phyloP scores from a whole-genome alignment of 2,113 vertebrate species.

The Monarcha castaneiventris region DNA sequence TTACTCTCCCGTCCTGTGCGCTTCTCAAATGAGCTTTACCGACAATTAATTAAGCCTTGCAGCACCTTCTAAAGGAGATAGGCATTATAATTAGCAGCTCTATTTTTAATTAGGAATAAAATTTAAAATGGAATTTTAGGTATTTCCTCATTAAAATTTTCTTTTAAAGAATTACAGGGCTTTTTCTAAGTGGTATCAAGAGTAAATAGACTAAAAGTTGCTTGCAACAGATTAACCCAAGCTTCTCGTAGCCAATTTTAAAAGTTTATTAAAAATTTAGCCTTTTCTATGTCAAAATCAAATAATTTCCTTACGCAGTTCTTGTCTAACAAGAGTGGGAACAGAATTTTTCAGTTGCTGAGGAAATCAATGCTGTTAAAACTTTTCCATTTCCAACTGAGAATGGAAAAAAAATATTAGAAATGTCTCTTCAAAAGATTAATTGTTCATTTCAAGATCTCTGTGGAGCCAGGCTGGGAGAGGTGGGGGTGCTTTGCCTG shows the following conservation, averaged over 20 bases:
- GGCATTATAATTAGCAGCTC: slow-evolving; percentile 34
- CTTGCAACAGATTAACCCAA: neutral
- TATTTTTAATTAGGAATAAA: slow-evolving; percentile 51
- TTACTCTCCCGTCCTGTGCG: neutral
- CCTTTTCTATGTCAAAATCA: neutral
- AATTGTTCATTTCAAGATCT: neutral
- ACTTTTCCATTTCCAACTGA: neutral
- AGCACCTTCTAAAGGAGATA: slow-evolving; percentile 43
- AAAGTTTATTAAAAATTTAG: neutral
- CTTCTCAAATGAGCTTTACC: slow-evolving; percentile 20
- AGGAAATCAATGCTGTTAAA: neutral
- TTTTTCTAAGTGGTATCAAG: neutral
- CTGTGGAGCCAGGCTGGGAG: neutral
- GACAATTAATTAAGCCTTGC: slow-evolving; percentile 50
- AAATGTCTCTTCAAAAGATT: neutral
- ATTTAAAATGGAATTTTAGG: slow-evolving; percentile 21
- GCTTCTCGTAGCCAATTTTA: neutral
- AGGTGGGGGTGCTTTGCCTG: neutral
- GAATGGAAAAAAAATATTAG: neutral
- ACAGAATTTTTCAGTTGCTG: neutral
- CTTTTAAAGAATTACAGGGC: neutral
- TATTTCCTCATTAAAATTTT: slow-evolving; percentile 14
- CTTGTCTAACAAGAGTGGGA: neutral
- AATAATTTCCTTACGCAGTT: neutral
- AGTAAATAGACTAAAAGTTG: neutral